Evolutionary conservation across 2,113 vertebrate genomes (phyloP).

Genomic region (Pseudorasbora parva): DNA sequence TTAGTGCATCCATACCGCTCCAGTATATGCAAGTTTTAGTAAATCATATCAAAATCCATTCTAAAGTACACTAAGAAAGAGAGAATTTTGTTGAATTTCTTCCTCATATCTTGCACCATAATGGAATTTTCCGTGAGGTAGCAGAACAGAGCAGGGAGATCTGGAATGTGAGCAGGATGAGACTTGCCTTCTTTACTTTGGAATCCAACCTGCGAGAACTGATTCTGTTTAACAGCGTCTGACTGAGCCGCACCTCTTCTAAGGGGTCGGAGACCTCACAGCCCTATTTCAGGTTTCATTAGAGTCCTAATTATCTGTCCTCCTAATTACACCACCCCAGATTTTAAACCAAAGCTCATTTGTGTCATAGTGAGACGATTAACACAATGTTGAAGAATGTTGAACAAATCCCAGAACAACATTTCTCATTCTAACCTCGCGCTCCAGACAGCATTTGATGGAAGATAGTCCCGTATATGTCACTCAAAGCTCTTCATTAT

Average conservation of each 20-base stretch:
- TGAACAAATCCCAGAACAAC: slow-evolving; percentile 14
- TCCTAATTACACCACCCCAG: slow-evolving; percentile 18
- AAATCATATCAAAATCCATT: neutral
- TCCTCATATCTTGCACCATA: slow-evolving; percentile 40
- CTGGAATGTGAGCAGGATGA: slow-evolving; percentile 75
- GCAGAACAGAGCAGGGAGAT: slow-evolving; percentile 49
- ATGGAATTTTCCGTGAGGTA: slow-evolving; percentile 71
- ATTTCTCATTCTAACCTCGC: neutral
- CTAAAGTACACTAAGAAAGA: neutral
- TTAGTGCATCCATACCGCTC: neutral
- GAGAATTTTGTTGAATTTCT: slow-evolving; percentile 21
- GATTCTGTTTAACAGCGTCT: neutral
- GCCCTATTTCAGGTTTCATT: neutral
- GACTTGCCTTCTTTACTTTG: slow-evolving; percentile 55
- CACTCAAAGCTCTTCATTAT: slow-evolving; percentile 43
- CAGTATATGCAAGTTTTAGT: neutral
- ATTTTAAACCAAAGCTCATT: slow-evolving; percentile 26
- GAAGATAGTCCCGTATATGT: slow-evolving; percentile 13
- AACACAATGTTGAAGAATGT: neutral
- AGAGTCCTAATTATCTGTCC: slow-evolving; percentile 3
- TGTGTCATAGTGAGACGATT: neutral
- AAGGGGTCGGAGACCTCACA: neutral
- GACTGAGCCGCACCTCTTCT: slow-evolving; percentile 10
- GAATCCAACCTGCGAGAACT: slow-evolving; percentile 39
- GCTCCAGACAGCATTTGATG: neutral